Evolutionary conservation across 2,888 invertebrate genomes (phyloP), one percentile per base, ranked within the genome.

Genomic region (Sisyra nigra): DNA sequence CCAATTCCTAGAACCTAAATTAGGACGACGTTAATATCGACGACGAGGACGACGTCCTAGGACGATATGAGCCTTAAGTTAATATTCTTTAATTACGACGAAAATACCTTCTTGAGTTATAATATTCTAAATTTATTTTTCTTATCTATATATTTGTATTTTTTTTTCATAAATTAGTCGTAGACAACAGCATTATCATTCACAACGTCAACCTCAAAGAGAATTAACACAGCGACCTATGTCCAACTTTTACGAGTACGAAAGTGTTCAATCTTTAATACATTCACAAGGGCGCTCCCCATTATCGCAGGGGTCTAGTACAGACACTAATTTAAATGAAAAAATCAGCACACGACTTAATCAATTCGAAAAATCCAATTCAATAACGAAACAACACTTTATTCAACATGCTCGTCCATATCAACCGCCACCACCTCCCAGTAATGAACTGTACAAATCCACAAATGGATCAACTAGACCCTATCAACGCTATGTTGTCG

Each of bases 201-300:
- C 74, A 5, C 72, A 73, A 55, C 68, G 74, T 48, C 62, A 69
- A 41, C 60, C 68, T 31, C 62, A 67, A 2, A 58, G 62, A 40
- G 51, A 52, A 29, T 53, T 54, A 13, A 71, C 61, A 52, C 62
- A 68, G 40, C 69, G 86, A 13, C 85, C 86, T 4, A 76, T 80
- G 47, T 85, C 85, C 46, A 86, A 83, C 63, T 85, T 80, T 62
- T 86, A 84, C 61, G 86, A 87, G 61, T 86, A 86, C 61, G 86
- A 86, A 60, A 80, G 75, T 50, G 76, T 82, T 29, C 80, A 80
- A 51, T 70, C 78, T 65, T 55, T 67, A 66, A 60, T 74, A 56
- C 61, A 64, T 18, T 18, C 30, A 13, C 44, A 35, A 44, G 15
- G 33, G 33, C 41, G 54, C 10, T 48, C 55, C 39, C 55, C 55